A percentile compares a stretch with the other conserved stretches of the same genome.
phyloP scores from a whole-genome alignment of 1,140 invertebrate species.

The Pseudomyrmex concolor region DNA sequence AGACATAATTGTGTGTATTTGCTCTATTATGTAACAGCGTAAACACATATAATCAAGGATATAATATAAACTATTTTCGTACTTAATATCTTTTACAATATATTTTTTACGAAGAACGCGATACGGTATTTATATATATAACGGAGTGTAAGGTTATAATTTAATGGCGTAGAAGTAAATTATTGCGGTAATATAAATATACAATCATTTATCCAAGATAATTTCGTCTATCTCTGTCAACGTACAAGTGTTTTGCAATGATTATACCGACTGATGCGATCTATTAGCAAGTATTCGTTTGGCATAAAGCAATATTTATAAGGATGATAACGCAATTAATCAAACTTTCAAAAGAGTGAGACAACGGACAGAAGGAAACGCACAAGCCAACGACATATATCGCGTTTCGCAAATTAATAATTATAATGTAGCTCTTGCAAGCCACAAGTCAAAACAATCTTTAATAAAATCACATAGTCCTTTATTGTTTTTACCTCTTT shows the following conservation, averaged over 20 bases:
- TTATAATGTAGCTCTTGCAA: slow-evolving; percentile 15
- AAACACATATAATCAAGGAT: no score
- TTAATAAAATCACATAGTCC: slow-evolving; percentile 69
- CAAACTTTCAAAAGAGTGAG: slow-evolving; percentile 51
- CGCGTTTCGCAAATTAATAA: slow-evolving; percentile 62
- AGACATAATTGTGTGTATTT: background rate
- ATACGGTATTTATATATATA: background rate
- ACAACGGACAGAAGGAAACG: background rate
- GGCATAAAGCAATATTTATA: slow-evolving; percentile 63
- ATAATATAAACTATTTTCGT: background rate
- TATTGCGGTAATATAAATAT: slow-evolving; percentile 64
- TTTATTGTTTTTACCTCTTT: background rate
- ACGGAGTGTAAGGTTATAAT: background rate
- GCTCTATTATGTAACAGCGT: no score
- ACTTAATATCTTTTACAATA: background rate
- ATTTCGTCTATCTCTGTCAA: slow-evolving; percentile 67
- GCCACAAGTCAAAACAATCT: slow-evolving; percentile 39
- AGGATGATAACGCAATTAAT: slow-evolving; percentile 64
- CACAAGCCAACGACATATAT: slow-evolving; percentile 2
- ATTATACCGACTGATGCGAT: slow-evolving; percentile 66
- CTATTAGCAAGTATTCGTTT: slow-evolving; percentile 62
- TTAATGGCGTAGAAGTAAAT: slow-evolving; percentile 59
- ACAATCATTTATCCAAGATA: slow-evolving; percentile 72
- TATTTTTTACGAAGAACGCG: no score
- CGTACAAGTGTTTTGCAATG: slow-evolving; percentile 56